Evolutionary conservation across 2,888 invertebrate genomes (phyloP).

Genomic region (Sphecodes monilicornis): DNA sequence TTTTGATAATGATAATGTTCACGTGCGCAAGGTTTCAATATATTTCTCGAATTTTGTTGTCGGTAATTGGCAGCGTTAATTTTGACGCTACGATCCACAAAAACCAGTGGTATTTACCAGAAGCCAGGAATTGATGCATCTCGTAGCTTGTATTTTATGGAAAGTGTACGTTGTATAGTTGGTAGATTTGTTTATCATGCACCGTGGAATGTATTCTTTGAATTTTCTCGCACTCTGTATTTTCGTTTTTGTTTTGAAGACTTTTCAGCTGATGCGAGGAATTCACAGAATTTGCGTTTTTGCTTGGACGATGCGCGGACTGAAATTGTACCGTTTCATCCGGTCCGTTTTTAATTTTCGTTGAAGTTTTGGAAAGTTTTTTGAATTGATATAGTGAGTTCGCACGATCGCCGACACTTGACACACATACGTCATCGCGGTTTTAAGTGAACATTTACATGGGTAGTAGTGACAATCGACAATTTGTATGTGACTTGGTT

Average conservation of each 20-base stretch:
- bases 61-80: no score
- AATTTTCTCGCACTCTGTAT: neutral
- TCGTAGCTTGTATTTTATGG: neutral
- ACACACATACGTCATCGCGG: neutral
- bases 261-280: neutral
- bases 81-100: no score
- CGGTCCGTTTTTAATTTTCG: slow-evolving; percentile 15
- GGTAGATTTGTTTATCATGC: neutral
- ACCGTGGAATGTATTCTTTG: neutral
- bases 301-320: neutral
- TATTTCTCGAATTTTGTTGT: no score
- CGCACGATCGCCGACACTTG: neutral
- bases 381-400: slow-evolving; percentile 6
- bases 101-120: no score
- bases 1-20: no score
- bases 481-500: neutral
- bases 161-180: neutral
- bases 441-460: slow-evolving; percentile 1
- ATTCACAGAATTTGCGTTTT: slow-evolving; percentile 1
- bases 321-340: slow-evolving; percentile 2
- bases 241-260: slow-evolving; percentile 13
- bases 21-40: no score
- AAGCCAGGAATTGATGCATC: no score
- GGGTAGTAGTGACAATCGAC: neutral
- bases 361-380: neutral